Conservation (phyloP, 2,113 vertebrate genomes). For the Tychaedon coryphoeus region DNA sequence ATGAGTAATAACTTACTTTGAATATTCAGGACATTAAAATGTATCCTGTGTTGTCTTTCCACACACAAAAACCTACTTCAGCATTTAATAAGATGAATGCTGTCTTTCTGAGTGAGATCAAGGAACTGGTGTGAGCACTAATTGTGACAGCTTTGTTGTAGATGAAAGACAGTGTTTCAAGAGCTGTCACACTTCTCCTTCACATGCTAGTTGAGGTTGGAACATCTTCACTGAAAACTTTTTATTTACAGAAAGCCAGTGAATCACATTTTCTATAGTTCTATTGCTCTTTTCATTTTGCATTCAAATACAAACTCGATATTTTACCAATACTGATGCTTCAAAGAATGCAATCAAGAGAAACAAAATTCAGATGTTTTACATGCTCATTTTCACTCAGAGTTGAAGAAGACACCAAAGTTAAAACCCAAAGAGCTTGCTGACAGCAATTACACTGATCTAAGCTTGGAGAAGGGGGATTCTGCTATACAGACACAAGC, state of each 20-base stretch:
- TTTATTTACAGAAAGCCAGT: conserved; percentile 28
- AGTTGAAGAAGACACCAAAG: neutral
- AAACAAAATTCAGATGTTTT: neutral
- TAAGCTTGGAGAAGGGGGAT: neutral
- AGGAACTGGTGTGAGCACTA: neutral
- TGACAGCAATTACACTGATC: neutral
- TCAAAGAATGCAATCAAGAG: neutral
- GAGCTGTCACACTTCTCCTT: neutral
- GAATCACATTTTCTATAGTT: neutral
- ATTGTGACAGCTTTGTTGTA: conserved; percentile 17
- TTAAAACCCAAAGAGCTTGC: neutral
- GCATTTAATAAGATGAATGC: neutral
- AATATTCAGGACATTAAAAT: conserved; percentile 41
- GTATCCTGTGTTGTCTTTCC: conserved; percentile 14
- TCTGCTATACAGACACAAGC: neutral
- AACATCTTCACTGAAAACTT: neutral
- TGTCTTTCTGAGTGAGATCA: neutral
- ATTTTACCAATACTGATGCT: neutral
- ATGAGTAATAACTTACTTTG: conserved; percentile 21
- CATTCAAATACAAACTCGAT: neutral
- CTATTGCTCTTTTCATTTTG: neutral
- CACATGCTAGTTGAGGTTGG: neutral
- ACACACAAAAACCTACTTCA: neutral
- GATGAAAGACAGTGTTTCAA: conserved; percentile 20
- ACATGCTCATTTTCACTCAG: neutral